Percentiles rank a stretch among this genome's conserved stretches.
These are phyloP conservation scores for Watsonalla binaria DNA, from an alignment of 2,888 invertebrate species.

Conservation along the genomic window DNA sequence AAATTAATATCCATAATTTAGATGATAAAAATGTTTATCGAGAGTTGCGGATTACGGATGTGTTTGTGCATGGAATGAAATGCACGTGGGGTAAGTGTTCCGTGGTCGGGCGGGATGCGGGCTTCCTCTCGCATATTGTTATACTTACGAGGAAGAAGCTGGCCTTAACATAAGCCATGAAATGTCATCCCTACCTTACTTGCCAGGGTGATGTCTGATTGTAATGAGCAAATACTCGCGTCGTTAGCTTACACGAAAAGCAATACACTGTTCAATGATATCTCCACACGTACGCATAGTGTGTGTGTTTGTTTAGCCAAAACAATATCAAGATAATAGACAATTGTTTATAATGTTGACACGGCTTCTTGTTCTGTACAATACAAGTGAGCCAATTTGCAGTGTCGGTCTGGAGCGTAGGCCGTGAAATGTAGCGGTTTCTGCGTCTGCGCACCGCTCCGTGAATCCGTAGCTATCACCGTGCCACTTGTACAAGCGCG, in stretches of 20 bases:
- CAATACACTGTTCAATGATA: conserved; percentile 13
- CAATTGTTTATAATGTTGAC: conserved; percentile 30
- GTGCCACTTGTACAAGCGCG: neutral
- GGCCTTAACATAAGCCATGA: neutral
- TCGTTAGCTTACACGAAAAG: conserved; percentile 43
- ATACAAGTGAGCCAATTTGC: conserved; percentile 42
- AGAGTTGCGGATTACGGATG: too few species aligned
- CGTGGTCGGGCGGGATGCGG: too few species aligned
- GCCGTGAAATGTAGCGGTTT: conserved; percentile 42
- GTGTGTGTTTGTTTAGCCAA: conserved; percentile 11
- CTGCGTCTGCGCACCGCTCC: conserved; percentile 18
- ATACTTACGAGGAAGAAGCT: too few species aligned
- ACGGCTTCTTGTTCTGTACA: conserved; percentile 53
- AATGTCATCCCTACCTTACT: neutral
- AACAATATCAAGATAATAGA: conserved; percentile 12
- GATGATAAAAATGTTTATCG: too few species aligned
- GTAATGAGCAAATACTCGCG: neutral
- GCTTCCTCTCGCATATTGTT: too few species aligned
- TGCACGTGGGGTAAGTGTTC: too few species aligned
- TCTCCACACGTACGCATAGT: conserved; percentile 3
- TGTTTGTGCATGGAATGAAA: too few species aligned
- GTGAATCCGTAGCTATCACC: conserved; percentile 21
- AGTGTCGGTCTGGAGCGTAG: conserved; percentile 31
- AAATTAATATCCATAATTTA: too few species aligned
- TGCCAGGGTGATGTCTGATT: neutral